These are phyloP conservation scores for Cheilinus undulatus DNA, from an alignment of 2,113 vertebrate species.

Conservation along the genomic window DNA sequence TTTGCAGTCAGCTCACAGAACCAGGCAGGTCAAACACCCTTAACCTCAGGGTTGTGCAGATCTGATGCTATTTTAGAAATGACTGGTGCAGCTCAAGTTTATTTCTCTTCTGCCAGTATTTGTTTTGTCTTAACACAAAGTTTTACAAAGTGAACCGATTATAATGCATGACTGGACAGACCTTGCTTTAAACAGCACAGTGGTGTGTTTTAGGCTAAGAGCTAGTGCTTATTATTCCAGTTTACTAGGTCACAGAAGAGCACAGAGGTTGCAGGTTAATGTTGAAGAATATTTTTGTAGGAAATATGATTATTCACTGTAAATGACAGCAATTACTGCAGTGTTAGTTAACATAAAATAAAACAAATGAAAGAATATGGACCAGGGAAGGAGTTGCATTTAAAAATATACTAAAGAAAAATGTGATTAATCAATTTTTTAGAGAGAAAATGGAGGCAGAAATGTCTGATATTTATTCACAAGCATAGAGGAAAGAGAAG, in stretches of 20 bases:
- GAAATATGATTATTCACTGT: not conserved
- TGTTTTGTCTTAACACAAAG: not conserved
- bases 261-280: not conserved
- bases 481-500: constrained; percentile 6
- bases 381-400: not conserved
- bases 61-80: not conserved
- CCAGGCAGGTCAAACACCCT: not conserved
- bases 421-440: not conserved
- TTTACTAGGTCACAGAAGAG: constrained; percentile 16
- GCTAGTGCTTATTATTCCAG: constrained; percentile 18
- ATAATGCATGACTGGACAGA: constrained; percentile 9
- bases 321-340: not conserved
- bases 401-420: not conserved
- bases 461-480: constrained; percentile 5
- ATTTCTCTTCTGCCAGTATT: not conserved
- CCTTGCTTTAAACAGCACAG: not conserved
- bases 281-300: not conserved
- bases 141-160: not conserved
- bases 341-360: not conserved
- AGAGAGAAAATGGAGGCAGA: constrained; percentile 5
- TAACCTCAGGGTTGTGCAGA: not conserved
- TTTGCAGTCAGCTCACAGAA: not conserved
- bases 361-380: not conserved
- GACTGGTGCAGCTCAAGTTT: constrained; percentile 1
- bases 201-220: constrained; percentile 11